phyloP scores from a whole-genome alignment of 2,113 vertebrate genomes.

The Cyanoramphus novaezelandiae region DNA sequence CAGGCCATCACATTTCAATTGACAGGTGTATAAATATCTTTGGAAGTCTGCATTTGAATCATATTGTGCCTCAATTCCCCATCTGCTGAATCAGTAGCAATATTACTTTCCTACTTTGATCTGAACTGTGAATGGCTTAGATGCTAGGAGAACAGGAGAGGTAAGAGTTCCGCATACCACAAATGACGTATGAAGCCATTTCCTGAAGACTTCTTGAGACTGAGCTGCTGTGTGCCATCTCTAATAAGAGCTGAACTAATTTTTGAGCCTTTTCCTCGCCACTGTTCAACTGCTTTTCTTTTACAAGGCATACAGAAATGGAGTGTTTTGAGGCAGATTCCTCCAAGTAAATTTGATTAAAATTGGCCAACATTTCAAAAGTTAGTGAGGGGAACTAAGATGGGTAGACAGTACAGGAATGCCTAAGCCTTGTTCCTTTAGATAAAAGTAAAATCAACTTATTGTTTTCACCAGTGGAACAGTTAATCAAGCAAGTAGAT shows the following conservation, averaged over 20 bases:
- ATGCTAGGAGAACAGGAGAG: neutral
- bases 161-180: neutral
- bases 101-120: neutral
- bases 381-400: neutral
- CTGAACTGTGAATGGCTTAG: neutral
- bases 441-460: neutral
- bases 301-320: neutral
- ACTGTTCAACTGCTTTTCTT: neutral
- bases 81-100: neutral
- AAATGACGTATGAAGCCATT: neutral
- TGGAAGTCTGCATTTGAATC: neutral
- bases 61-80: neutral
- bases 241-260: neutral
- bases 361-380: neutral
- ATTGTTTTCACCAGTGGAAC: neutral
- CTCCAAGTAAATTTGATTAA: neutral
- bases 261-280: neutral
- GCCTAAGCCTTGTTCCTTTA: neutral
- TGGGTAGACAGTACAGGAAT: neutral
- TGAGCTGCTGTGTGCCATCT: neutral
- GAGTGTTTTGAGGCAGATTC: neutral
- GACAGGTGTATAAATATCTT: neutral
- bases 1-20: neutral
- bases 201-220: neutral
- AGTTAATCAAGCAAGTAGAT: neutral